A percentile compares a stretch with the other conserved stretches of the same genome.
phyloP scores from a whole-genome alignment of 2,888 invertebrate species.

The Cheiracanthium punctorium region DNA sequence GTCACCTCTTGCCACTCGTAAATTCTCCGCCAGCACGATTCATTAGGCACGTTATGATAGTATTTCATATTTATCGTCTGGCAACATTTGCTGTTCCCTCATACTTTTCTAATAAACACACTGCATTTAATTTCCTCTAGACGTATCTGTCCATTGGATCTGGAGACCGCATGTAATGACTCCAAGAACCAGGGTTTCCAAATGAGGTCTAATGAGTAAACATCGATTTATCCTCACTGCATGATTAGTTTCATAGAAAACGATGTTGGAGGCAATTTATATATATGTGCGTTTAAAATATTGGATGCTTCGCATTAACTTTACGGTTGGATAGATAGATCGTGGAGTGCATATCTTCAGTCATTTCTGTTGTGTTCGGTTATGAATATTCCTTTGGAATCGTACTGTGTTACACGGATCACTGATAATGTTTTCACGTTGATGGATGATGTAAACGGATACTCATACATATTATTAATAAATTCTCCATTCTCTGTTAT shows the following conservation, averaged over 20 bases:
- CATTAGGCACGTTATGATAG: background rate
- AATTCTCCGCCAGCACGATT: too few species aligned
- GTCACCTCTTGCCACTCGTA: too few species aligned
- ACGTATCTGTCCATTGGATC: background rate
- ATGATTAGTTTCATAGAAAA: background rate
- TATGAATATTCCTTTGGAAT: background rate
- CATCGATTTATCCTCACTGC: background rate
- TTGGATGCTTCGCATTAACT: background rate
- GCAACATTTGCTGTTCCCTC: background rate
- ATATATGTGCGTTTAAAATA: background rate
- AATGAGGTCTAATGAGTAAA: background rate
- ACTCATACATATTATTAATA: too few species aligned
- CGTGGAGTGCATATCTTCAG: background rate
- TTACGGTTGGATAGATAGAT: background rate
- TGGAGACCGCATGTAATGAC: background rate
- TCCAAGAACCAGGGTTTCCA: background rate
- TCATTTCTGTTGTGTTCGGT: background rate
- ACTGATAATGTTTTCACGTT: too few species aligned
- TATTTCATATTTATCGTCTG: background rate
- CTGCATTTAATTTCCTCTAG: background rate
- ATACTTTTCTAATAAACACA: background rate
- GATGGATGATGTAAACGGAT: too few species aligned
- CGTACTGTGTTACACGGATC: too few species aligned
- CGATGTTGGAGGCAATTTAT: background rate
- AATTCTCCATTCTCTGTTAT: too few species aligned